Percentiles rank a stretch among this genome's conserved stretches.
These are phyloP conservation scores for Drosophila athabasca DNA, from an alignment of 1,140 invertebrate species.

Conservation along the genomic window DNA sequence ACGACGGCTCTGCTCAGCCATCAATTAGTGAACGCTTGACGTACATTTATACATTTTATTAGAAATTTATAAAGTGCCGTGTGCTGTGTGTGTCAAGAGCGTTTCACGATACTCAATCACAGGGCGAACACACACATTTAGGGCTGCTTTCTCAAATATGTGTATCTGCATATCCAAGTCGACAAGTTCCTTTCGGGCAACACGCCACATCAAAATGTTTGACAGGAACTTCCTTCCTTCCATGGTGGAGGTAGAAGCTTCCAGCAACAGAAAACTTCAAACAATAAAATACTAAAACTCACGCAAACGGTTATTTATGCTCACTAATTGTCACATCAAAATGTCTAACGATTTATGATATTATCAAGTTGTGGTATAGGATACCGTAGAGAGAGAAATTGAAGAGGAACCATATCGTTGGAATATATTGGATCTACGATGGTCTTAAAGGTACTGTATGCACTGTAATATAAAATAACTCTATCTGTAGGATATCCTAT, in stretches of 20 bases:
- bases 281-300: slow-evolving; percentile 29
- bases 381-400: not conserved
- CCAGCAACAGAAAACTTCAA: slow-evolving; percentile 15
- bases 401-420: no score
- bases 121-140: slow-evolving; percentile 24
- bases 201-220: slow-evolving; percentile 48
- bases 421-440: no score
- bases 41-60: slow-evolving; percentile 30
- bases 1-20: slow-evolving; percentile 4
- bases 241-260: slow-evolving; percentile 39
- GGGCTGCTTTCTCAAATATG: slow-evolving; percentile 32
- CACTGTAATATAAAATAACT: no score
- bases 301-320: slow-evolving; percentile 47
- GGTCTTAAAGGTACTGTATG: no score
- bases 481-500: no score
- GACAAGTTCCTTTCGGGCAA: slow-evolving; percentile 24
- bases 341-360: not conserved
- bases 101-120: slow-evolving; percentile 7
- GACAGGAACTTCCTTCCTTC: slow-evolving; percentile 42
- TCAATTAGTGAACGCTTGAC: slow-evolving; percentile 46
- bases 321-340: slow-evolving; percentile 38
- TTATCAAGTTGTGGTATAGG: not conserved
- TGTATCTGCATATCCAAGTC: slow-evolving; percentile 7
- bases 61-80: slow-evolving; percentile 37
- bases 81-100: slow-evolving; percentile 17